Evolutionary conservation across 2,797 vertebrate genomes (phyloP).

Genomic region (Anas bahamensis): DNA sequence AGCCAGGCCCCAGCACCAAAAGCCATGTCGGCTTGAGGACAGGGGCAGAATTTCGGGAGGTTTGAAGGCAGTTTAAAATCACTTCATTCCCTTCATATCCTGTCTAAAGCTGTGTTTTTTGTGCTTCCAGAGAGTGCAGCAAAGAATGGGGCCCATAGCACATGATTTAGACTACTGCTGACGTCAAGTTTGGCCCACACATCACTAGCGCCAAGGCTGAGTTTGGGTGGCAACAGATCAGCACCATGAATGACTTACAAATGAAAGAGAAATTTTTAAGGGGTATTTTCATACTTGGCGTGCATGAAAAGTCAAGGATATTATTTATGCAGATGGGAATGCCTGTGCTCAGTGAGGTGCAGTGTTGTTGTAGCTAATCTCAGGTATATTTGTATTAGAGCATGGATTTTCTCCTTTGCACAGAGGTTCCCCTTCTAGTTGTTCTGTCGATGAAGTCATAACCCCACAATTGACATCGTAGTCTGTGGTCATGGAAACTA

Average conservation of each 20-base stretch:
- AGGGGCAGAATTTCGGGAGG: neutral
- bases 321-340: constrained; percentile 44
- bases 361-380: constrained; percentile 54
- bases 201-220: neutral
- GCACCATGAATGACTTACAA: neutral
- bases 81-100: constrained; percentile 28
- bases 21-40: neutral
- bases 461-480: constrained; percentile 1
- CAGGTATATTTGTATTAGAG: neutral
- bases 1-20: neutral
- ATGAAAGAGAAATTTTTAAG: constrained; percentile 4
- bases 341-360: neutral
- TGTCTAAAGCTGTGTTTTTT: constrained; percentile 1
- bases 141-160: neutral
- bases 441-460: constrained; percentile 10
- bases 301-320: neutral
- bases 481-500: constrained; percentile 6
- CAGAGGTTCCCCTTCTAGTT: neutral
- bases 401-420: constrained; percentile 6
- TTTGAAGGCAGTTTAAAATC: neutral
- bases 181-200: neutral
- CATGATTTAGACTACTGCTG: constrained; percentile 23
- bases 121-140: neutral
- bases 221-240: constrained; percentile 28
- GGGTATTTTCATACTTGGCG: constrained; percentile 10